Evolutionary conservation across 2,888 invertebrate genomes (phyloP).

Genomic region (Morpho achilles): DNA sequence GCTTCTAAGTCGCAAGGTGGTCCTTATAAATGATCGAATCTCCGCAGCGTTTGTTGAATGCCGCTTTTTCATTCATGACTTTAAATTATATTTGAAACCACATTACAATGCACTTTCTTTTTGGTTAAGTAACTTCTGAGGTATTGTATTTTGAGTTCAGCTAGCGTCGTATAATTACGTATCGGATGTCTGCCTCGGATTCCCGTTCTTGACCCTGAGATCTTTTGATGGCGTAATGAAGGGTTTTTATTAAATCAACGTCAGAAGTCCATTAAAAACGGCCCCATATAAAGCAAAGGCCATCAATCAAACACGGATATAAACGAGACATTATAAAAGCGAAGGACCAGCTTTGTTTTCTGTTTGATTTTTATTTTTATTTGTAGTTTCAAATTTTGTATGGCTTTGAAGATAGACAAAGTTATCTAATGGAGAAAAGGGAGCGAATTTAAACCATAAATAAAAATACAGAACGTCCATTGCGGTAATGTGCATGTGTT

Average conservation of each 20-base stretch:
- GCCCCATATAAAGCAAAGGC: slow-evolving; percentile 46
- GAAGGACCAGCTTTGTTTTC: slow-evolving; percentile 26
- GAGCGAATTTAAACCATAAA: background rate
- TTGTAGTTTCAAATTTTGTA: slow-evolving; percentile 20
- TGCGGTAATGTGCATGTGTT: background rate
- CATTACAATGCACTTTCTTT: slow-evolving; percentile 18
- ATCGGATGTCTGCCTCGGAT: slow-evolving; percentile 19
- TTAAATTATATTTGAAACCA: slow-evolving; percentile 11
- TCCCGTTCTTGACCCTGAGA: slow-evolving; percentile 39
- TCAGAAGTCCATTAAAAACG: slow-evolving; percentile 71
- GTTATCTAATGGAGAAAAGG: slow-evolving; percentile 1
- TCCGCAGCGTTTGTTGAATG: slow-evolving; percentile 19
- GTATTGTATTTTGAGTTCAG: slow-evolving; percentile 31
- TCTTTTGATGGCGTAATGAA: slow-evolving; percentile 65
- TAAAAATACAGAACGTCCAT: background rate
- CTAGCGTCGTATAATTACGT: slow-evolving; percentile 38
- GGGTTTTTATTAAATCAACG: slow-evolving; percentile 78
- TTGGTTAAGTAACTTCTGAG: slow-evolving; percentile 18
- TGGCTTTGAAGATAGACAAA: slow-evolving; percentile 5
- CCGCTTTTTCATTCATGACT: slow-evolving; percentile 6
- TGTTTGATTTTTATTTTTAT: slow-evolving; percentile 26
- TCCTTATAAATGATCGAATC: slow-evolving; percentile 45
- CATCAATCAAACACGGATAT: slow-evolving; percentile 68
- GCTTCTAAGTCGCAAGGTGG: slow-evolving; percentile 35
- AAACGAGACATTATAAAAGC: slow-evolving; percentile 38